phyloP scores from a whole-genome alignment of 23 tunicate species.

The Halocynthia aurantium region DNA sequence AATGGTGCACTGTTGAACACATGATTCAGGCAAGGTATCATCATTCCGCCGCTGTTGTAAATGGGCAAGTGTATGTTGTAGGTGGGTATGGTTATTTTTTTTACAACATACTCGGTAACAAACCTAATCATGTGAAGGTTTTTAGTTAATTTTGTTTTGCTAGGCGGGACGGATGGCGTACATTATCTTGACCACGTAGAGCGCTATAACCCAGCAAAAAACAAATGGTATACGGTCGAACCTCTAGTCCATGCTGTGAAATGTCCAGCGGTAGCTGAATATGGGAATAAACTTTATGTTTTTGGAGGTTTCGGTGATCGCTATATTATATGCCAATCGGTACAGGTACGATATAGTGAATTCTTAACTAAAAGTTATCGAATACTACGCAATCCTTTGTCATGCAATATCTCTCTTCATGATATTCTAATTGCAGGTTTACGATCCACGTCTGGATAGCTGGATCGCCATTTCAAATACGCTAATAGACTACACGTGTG shows the following conservation, averaged over 20 bases:
- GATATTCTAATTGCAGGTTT: conserved; percentile 27
- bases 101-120: too few species aligned
- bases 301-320: conserved; percentile 74
- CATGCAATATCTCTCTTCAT: not conserved
- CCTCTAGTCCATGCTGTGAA: conserved; percentile 64
- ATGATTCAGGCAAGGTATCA: conserved; percentile 57
- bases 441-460: conserved; percentile 5
- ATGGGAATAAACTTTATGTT: conserved; percentile 40
- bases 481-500: conserved; percentile 78
- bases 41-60: conserved; percentile 44
- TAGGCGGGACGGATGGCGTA: conserved; percentile 78
- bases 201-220: conserved; percentile 4
- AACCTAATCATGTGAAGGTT: too few species aligned
- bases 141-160: not conserved
- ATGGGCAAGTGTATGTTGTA: conserved; percentile 32
- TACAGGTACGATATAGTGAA: conserved; percentile 35
- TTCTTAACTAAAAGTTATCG: not conserved
- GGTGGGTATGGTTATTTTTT: conserved; percentile 31
- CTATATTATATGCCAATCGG: conserved; percentile 46
- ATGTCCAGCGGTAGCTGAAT: conserved; percentile 69
- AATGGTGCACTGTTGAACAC: conserved; percentile 31
- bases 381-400: not conserved
- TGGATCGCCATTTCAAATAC: conserved; percentile 46
- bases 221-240: conserved; percentile 30
- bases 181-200: conserved; percentile 53